Evolutionary conservation across 2,888 invertebrate genomes (phyloP), one percentile per base, ranked within the genome.

Genomic region (Pantelozetes paolii): DNA sequence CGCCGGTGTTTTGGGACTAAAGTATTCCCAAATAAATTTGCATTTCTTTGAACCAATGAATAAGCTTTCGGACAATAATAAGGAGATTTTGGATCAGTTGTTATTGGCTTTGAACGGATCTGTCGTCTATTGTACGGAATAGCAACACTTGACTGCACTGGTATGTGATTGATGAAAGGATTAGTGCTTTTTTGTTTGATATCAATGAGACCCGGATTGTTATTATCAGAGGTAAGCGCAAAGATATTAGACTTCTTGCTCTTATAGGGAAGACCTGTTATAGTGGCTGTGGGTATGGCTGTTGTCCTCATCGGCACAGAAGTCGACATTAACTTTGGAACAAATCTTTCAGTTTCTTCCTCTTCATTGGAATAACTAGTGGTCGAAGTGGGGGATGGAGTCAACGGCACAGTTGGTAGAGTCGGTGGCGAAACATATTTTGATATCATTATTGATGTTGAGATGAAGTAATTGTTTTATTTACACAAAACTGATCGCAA

Each of bases 211-310:
- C 30, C 20, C 11, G 23, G 1, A 30, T n/a, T n/a, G n/a, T n/a
- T n/a, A n/a, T 57, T 62, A 40, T 36, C 67, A 23, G 67, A 13
- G 5, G 67, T 67, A n/a, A 67, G 23, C 36, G 67, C 36, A 67
- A 67, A 67, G 8, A 67, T 42, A 67, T 67, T 67, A 42, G 67
- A 67, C 23, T 67, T 67, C n/a, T 67, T 67, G 3, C 67, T 13
- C 23, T 67, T 67, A 42, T 67, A 67, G 2, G 67, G 67, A 36
- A 67, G 67, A 42, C 67, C 67, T 67, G 36, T 67, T 42, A 67
- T 42, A 2, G 67, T 67, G 6, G 67, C 67, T 15, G 67, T 40
- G 6, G 67, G 67, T 42, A 42, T 42, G 42, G 42, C 23, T 2
- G 30, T 30, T 3, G 54, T 11, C n/a, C 9, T 23, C 50, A 9